phyloP scores from a whole-genome alignment of 2,797 vertebrate genomes.

The Oophaga sylvatica region DNA sequence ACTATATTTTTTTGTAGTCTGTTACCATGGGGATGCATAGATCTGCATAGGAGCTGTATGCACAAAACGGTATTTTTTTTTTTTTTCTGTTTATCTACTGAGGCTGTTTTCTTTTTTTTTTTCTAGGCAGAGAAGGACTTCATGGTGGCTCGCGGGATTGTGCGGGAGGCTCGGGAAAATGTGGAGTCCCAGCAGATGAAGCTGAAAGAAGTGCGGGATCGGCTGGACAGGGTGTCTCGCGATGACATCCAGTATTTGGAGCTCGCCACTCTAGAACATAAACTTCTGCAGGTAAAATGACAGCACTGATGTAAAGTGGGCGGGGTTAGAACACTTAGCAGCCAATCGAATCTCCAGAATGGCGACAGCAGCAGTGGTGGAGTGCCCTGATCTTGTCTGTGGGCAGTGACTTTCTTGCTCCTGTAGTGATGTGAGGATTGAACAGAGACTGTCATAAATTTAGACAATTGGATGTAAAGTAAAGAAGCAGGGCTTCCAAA shows the following conservation, averaged over 20 bases:
- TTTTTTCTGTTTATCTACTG: too few relatives aligned
- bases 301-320: not conserved
- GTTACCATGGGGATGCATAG: not conserved
- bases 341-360: not conserved
- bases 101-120: constrained; percentile 34
- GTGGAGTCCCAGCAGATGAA: constrained; percentile 85
- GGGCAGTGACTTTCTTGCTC: not conserved
- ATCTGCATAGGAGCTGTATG: not conserved
- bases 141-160: constrained; percentile 94
- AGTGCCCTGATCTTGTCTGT: not conserved
- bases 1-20: not conserved
- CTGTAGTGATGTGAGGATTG: too few relatives aligned
- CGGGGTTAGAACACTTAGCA: not conserved
- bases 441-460: not conserved
- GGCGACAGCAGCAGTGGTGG: not conserved
- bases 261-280: constrained; percentile 92
- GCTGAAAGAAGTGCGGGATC: constrained; percentile 91
- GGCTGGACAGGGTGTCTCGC: constrained; percentile 91
- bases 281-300: constrained; percentile 85
- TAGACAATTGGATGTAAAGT: not conserved
- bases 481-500: not conserved
- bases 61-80: not conserved
- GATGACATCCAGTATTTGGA: constrained; percentile 94
- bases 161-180: constrained; percentile 83
- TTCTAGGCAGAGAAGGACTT: constrained; percentile 89